A percentile compares a stretch with the other conserved stretches of the same genome.
Evolutionary conservation across 2,888 invertebrate species (phyloP).

Genomic region (Harmothoe impar): DNA sequence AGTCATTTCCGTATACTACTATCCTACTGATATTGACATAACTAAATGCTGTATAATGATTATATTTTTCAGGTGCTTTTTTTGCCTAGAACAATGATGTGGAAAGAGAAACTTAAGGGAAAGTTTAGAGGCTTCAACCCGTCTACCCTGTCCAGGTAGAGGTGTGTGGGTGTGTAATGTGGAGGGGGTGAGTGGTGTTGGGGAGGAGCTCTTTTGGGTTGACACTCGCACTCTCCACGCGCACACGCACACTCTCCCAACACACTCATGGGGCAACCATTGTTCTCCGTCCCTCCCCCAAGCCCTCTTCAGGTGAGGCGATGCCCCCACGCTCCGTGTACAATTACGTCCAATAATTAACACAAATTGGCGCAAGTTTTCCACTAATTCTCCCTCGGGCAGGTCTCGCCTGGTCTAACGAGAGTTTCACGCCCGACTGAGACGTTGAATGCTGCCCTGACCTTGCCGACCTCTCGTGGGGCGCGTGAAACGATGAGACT

Average conservation of each 20-base stretch:
- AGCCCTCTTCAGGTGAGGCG: slow-evolving; percentile 33
- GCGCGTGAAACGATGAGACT: slow-evolving; percentile 19
- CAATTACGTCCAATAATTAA: slow-evolving; percentile 50
- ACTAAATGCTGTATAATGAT: no score
- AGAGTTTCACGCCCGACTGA: slow-evolving; percentile 15
- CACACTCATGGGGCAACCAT: neutral
- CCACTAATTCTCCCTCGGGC: neutral
- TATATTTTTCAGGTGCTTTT: no score
- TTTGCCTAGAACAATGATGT: no score
- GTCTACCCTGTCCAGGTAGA: no score
- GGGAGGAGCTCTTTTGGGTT: slow-evolving; percentile 11
- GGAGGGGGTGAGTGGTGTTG: neutral
- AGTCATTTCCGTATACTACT: no score
- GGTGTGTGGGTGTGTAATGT: neutral
- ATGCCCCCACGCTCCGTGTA: neutral
- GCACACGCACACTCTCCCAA: neutral
- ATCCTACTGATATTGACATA: no score
- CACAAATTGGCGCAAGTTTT: slow-evolving; percentile 55
- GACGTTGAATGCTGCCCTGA: neutral
- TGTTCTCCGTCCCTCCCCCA: neutral
- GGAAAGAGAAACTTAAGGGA: no score
- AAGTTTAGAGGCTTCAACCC: neutral
- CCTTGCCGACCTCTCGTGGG: slow-evolving; percentile 21
- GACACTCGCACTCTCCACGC: slow-evolving; percentile 44
- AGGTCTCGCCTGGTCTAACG: neutral